These are phyloP conservation scores for Osmoderma eremita DNA, from an alignment of 2,888 invertebrate genomes.

Conservation along the genomic window DNA sequence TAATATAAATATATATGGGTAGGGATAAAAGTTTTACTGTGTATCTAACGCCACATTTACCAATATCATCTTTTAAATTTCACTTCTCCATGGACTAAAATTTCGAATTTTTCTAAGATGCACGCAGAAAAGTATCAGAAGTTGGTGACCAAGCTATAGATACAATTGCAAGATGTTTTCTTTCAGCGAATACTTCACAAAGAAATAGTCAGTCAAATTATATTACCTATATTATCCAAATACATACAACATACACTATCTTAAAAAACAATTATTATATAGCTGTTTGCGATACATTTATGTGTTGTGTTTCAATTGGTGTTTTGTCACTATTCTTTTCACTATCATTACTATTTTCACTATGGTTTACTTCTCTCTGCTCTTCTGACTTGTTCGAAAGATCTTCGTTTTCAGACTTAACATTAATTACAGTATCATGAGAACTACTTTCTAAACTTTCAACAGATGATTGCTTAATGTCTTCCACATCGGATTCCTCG, in stretches of 20 bases:
- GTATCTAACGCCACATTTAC: no score
- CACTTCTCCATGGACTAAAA: no score
- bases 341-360: not conserved
- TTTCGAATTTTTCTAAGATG: no score
- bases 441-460: conserved; percentile 16
- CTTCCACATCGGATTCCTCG: conserved; percentile 30
- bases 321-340: not conserved
- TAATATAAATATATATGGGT: no score
- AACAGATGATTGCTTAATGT: not conserved
- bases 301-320: not conserved
- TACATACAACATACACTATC: not conserved
- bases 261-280: conserved; percentile 1
- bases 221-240: not conserved
- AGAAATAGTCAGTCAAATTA: not conserved
- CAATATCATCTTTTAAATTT: no score
- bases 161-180: no score
- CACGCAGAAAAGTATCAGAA: no score
- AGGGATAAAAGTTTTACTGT: no score
- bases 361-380: not conserved
- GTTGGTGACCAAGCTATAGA: no score
- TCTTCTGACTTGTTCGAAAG: not conserved
- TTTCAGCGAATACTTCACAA: no score
- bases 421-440: not conserved
- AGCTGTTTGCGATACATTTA: not conserved
- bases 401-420: not conserved